Conservation (phyloP, 2,888 invertebrate species). For the Camptogramma bilineatum region DNA sequence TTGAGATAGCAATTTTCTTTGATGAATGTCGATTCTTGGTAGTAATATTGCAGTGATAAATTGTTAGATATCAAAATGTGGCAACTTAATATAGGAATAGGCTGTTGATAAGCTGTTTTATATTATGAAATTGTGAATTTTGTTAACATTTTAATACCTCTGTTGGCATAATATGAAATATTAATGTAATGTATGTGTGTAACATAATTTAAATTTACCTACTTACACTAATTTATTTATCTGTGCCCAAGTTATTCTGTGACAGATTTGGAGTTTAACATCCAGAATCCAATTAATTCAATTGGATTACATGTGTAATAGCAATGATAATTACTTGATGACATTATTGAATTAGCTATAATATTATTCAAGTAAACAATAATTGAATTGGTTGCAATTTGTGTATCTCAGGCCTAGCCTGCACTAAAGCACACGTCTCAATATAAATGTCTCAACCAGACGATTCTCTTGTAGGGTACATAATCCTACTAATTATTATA, state of each 20-base stretch:
- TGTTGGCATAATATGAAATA: too few species aligned
- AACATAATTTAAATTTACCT: too few species aligned
- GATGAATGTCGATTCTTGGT: neutral
- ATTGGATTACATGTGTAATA: constrained; percentile 23
- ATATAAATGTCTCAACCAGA: too few species aligned
- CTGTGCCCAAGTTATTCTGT: too few species aligned
- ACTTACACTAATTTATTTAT: too few species aligned
- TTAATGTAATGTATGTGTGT: too few species aligned
- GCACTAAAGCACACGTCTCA: neutral
- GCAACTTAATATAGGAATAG: too few species aligned
- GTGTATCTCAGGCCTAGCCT: neutral
- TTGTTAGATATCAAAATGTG: neutral
- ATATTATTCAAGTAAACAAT: constrained; percentile 4
- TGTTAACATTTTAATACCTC: too few species aligned
- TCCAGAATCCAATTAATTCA: constrained; percentile 14
- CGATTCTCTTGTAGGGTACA: too few species aligned
- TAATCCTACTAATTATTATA: too few species aligned
- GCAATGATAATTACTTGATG: constrained; percentile 18
- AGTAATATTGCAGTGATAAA: constrained; percentile 4
- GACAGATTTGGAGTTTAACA: neutral
- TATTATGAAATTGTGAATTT: too few species aligned
- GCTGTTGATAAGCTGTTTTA: too few species aligned
- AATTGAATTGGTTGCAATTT: neutral
- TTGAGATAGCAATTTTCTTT: constrained; percentile 12
- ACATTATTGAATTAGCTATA: constrained; percentile 1